Base-by-base conservation (phyloP, 2,797 vertebrate genomes). In the Mormyrus hasselquistii region DNA sequence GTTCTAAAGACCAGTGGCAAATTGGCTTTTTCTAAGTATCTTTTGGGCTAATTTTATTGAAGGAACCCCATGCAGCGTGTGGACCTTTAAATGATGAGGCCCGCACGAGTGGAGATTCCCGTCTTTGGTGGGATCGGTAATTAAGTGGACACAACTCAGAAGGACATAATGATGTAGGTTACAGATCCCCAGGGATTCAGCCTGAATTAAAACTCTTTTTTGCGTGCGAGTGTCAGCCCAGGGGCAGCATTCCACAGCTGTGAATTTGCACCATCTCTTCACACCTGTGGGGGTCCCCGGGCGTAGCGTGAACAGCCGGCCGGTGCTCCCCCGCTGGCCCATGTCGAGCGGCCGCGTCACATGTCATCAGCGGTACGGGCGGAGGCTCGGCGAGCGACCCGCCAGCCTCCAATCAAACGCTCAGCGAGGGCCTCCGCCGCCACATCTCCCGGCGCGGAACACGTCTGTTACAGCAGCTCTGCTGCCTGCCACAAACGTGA, bases 71-170 rank as follows among this genome's bases (percentile, higher is more conserved):
- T 88, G 47, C 10, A 76, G 52, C 22, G 16, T 89, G 12, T n/a
- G 47, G 41, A 8, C 41, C 55, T 38, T 69, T n/a, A 65, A 89
- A 65, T 65, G 38, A 65, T n/a, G 52, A 86, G 50, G 9, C 19
- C 79, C 3, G 25, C 44, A 3, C 4, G 0, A 19, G 9, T 47
- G 38, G 47, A 12, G 14, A 86, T 65, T 34, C 5, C 19, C 2
- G n/a, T 44, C 53, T 47, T 62, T 69, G 57, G 25, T 86, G 16
- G 87, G 47, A 65, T 34, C 29, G 25, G 88, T 52, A 89, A 50
- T 88, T 86, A 91, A 90, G 62, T n/a, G 25, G 84, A 87, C 88
- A 4, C 47, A 29, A 44, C 82, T 29, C 47, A 25, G 82, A 29
- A 52, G n/a, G n/a, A 50, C 82, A 50, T 85, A 29, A 85, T 52